Conservation (phyloP, 2,113 vertebrate genomes). For the Sceloporus undulatus region DNA sequence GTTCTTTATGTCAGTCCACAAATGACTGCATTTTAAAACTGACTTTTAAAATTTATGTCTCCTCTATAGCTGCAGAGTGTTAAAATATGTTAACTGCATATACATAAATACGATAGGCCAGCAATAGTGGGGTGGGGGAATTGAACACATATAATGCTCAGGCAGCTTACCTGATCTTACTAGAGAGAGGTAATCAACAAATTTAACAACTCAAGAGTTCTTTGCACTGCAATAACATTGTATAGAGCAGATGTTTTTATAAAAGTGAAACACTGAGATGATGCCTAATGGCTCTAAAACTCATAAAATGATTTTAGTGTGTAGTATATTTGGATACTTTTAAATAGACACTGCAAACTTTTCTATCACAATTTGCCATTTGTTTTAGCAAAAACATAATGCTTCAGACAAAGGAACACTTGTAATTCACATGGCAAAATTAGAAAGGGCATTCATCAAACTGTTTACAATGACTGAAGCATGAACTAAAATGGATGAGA, state of each 20-base stretch:
- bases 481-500: not conserved
- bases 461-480: not conserved
- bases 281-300: not conserved
- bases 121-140: not conserved
- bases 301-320: not conserved
- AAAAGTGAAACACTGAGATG: slow-evolving; percentile 31
- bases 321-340: not conserved
- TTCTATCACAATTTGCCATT: not conserved
- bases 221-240: slow-evolving; percentile 3
- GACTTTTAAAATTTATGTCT: not conserved
- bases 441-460: not conserved
- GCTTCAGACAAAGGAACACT: not conserved
- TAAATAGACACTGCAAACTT: not conserved
- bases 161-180: not conserved
- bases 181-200: slow-evolving; percentile 23
- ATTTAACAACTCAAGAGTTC: not conserved
- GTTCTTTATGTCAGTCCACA: not conserved
- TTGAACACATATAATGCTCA: not conserved
- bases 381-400: slow-evolving; percentile 7
- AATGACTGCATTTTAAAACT: not conserved
- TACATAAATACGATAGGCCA: slow-evolving; percentile 2
- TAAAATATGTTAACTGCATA: not conserved
- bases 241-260: slow-evolving; percentile 38
- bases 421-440: not conserved
- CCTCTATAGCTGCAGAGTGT: not conserved